phyloP scores from a whole-genome alignment of 2,888 invertebrate genomes.

The Stratiomys singularior region DNA sequence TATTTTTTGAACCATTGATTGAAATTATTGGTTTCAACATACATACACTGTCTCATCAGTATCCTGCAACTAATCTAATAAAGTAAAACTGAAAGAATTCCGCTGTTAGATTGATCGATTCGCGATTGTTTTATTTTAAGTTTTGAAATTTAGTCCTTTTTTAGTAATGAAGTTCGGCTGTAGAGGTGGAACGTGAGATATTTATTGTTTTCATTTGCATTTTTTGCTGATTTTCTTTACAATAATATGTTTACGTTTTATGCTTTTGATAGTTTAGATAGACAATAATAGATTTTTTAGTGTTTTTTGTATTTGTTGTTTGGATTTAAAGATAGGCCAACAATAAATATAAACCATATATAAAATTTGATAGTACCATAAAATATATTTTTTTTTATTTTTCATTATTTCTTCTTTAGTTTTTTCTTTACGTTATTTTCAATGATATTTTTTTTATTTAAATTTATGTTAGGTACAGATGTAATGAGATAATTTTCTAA shows the following conservation, averaged over 20 bases:
- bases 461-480: neutral
- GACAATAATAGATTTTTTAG: neutral
- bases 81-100: too few species aligned
- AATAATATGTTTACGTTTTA: neutral
- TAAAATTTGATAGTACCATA: constrained; percentile 36
- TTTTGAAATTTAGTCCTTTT: neutral
- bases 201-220: neutral
- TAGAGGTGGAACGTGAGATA: too few species aligned
- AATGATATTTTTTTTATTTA: constrained; percentile 23
- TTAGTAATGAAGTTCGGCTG: neutral
- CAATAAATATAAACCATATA: constrained; percentile 40
- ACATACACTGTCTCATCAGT: too few species aligned
- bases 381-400: constrained; percentile 24
- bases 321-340: constrained; percentile 26
- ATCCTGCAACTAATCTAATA: too few species aligned
- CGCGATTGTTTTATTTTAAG: neutral
- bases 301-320: neutral
- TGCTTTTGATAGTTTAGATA: neutral
- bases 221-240: neutral
- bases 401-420: neutral
- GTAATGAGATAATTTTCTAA: neutral
- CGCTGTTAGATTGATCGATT: too few species aligned
- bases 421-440: neutral
- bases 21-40: too few species aligned
- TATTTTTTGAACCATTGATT: too few species aligned